These are phyloP conservation scores for Lytechinus pictus DNA, from an alignment of 35 echinoderm and acorn worm species.

Conservation along the genomic window DNA sequence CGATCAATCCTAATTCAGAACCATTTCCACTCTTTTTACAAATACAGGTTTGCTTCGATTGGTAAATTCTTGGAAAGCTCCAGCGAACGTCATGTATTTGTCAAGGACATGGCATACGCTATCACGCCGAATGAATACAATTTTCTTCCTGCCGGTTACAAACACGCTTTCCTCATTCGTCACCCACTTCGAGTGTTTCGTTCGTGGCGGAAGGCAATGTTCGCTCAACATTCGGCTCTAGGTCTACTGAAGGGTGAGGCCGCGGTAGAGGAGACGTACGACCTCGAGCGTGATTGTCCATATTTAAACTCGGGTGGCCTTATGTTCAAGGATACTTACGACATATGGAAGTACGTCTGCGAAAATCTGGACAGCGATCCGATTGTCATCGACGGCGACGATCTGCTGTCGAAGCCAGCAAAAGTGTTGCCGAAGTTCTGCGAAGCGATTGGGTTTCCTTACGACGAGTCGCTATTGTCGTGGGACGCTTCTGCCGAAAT, in stretches of 20 bases:
- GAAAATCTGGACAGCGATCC: conserved; percentile 52
- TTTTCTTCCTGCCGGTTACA: not conserved
- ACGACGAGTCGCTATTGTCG: conserved; percentile 45
- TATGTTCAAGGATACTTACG: conserved; percentile 44
- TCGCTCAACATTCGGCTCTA: not conserved
- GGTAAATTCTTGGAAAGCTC: not conserved
- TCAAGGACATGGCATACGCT: not conserved
- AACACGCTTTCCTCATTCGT: conserved; percentile 28
- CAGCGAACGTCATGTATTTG: not conserved
- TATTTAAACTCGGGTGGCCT: not conserved
- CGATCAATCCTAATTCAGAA: too few relatives aligned
- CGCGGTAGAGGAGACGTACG: not conserved
- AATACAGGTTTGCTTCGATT: conserved; percentile 7
- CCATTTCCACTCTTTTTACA: not conserved
- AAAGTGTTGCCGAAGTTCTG: conserved; percentile 63
- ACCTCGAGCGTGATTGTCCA: not conserved
- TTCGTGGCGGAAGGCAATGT: conserved; percentile 8
- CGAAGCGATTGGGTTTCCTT: conserved; percentile 39
- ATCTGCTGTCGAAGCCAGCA: conserved; percentile 63
- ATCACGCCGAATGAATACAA: not conserved
- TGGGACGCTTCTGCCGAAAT: conserved; percentile 61
- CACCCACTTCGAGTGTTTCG: not conserved
- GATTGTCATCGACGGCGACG: conserved; percentile 68
- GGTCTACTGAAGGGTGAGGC: not conserved
- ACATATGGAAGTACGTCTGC: conserved; percentile 60